Base-by-base conservation (phyloP, 1,140 invertebrate genomes). In the Caenorhabditis tropicalis region DNA sequence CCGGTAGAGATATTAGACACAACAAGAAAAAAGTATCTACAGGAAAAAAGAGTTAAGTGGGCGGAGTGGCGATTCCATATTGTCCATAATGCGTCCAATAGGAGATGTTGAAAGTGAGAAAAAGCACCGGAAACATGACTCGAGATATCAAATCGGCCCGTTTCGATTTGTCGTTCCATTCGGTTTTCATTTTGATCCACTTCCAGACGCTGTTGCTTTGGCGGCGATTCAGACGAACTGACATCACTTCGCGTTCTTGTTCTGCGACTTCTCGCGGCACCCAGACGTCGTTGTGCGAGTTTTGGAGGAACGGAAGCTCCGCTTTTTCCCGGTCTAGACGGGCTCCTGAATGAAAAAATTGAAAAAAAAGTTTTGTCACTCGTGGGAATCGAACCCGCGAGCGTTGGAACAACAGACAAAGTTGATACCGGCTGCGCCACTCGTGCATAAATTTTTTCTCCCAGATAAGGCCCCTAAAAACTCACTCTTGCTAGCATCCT, bases 81-180 rank as follows among this genome's bases (percentile, higher is more conserved):
- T 49, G 43, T 79, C 48, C 65, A 24, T 81, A 79, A 80, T 84
- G 83, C 7, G 65, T 27, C 89, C 89, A 89, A 53, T 89, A 90
- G 81, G 74, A 60, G 15, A 88, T 60, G 58, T 89, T 89, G 65
- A 88, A 90, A 31, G 85, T 33, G 53, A 85, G 74, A 49, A 89
- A 89, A 29, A 74, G 53, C 27, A 87, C 29, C n/a, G 88, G 88
- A 48, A 89, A 89, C 39, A 87, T 27, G 24, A 89, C 65, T 81
- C 88, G 89, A 90, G 88, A 89, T 31, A 89, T 51, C 24, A 91
- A 88, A 65, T 89, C 88, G 1, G 88, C 89, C 33, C 88, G 43
- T 86, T 89, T 89, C n/a, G 89, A 87, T 31, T 84, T 79, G 82
- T 89, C 88, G n/a, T 90, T 83, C 51, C 88, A 81, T 80, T 89